Evolutionary conservation across 2,888 invertebrate genomes (phyloP).

Genomic region (Nipponacmea schrenckii): DNA sequence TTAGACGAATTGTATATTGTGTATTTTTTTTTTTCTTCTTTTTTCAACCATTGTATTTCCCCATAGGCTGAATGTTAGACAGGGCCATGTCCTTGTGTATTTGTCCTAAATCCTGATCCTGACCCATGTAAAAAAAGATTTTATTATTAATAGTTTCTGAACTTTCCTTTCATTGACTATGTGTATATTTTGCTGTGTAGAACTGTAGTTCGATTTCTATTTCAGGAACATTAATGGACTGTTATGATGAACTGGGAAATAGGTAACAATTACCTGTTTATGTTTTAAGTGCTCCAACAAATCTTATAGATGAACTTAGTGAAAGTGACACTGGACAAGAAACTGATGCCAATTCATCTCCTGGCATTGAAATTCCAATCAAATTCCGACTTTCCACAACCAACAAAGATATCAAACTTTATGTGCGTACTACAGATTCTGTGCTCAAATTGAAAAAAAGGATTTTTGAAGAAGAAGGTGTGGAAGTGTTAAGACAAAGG

Average conservation of each 20-base stretch:
- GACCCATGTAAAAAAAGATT: too few species aligned
- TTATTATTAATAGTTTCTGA: too few species aligned
- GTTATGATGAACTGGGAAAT: constrained; percentile 94
- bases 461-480: constrained; percentile 83
- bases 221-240: constrained; percentile 86
- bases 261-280: constrained; percentile 96
- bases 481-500: constrained; percentile 87
- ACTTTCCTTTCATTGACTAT: too few species aligned
- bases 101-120: too few species aligned
- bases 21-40: too few species aligned
- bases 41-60: too few species aligned
- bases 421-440: constrained; percentile 88
- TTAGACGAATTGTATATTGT: too few species aligned
- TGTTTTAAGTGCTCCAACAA: constrained; percentile 93
- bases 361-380: constrained; percentile 63
- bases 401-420: constrained; percentile 88
- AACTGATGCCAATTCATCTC: constrained; percentile 52
- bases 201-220: constrained; percentile 20
- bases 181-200: too few species aligned
- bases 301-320: constrained; percentile 84
- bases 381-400: constrained; percentile 83
- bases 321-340: constrained; percentile 59
- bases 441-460: constrained; percentile 92
- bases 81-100: too few species aligned
- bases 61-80: too few species aligned